These are phyloP conservation scores for Percopsis omiscomaycus DNA, from an alignment of 2,797 vertebrate genomes.

Conservation along the genomic window DNA sequence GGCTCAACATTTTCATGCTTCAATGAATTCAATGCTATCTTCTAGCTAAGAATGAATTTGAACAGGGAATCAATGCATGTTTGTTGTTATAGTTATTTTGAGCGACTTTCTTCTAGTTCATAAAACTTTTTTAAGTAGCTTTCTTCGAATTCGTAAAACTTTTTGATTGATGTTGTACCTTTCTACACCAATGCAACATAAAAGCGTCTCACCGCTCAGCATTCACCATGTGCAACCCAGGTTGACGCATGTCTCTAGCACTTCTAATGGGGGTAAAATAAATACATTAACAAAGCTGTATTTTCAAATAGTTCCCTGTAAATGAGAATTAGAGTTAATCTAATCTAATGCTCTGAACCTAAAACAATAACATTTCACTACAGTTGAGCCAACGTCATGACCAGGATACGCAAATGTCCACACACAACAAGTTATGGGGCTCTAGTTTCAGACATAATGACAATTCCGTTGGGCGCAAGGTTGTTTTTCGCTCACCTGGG, in stretches of 20 bases:
- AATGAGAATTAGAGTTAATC: slow-evolving; percentile 32
- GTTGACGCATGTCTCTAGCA: neutral
- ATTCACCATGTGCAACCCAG: neutral
- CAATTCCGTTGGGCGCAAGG: too few relatives aligned
- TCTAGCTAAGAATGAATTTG: slow-evolving; percentile 41
- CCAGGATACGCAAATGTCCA: slow-evolving; percentile 63
- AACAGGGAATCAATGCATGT: slow-evolving; percentile 49
- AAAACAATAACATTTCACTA: slow-evolving; percentile 74
- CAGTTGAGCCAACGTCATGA: slow-evolving; percentile 54
- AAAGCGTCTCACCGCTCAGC: slow-evolving; percentile 5
- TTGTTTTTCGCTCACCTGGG: too few relatives aligned
- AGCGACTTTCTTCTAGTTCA: slow-evolving; percentile 9
- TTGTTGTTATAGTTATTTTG: slow-evolving; percentile 51
- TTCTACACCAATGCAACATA: slow-evolving; percentile 10
- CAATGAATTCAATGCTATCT: slow-evolving; percentile 40
- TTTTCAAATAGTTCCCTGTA: slow-evolving; percentile 29
- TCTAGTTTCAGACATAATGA: too few relatives aligned
- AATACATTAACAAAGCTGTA: neutral
- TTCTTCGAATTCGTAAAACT: slow-evolving; percentile 23
- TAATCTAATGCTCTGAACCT: slow-evolving; percentile 57
- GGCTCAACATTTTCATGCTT: slow-evolving; percentile 52
- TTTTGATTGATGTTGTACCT: slow-evolving; percentile 31
- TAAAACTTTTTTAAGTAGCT: slow-evolving; percentile 28
- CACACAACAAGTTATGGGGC: neutral
- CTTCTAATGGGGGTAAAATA: neutral